Conservation (phyloP, 2,113 vertebrate genomes). For the Anolis carolinensis region DNA sequence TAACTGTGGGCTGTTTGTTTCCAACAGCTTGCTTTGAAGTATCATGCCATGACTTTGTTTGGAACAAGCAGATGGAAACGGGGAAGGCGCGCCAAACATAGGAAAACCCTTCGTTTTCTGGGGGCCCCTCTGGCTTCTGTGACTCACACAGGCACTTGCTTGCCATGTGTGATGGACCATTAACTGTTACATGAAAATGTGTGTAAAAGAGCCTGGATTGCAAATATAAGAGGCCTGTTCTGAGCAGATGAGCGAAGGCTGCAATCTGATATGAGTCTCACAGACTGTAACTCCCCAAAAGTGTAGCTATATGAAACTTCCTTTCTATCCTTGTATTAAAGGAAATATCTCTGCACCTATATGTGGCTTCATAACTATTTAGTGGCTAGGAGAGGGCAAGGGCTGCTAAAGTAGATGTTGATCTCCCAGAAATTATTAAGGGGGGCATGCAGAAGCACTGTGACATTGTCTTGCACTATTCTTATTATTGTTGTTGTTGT, state of each 20-base stretch:
- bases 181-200: not conserved
- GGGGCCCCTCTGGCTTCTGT: not conserved
- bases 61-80: conserved; percentile 35
- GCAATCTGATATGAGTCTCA: too few relatives aligned
- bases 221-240: not conserved
- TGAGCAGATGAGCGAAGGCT: not conserved
- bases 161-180: not conserved
- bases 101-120: not conserved
- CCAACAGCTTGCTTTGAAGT: conserved; percentile 63
- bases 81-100: conserved; percentile 13
- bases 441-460: too few relatives aligned
- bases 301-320: too few relatives aligned
- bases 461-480: too few relatives aligned
- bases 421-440: too few relatives aligned
- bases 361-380: too few relatives aligned
- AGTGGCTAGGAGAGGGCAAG: too few relatives aligned
- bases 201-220: not conserved
- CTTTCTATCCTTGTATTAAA: too few relatives aligned
- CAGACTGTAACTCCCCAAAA: too few relatives aligned
- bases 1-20: conserved; percentile 69
- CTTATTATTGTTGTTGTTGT: too few relatives aligned
- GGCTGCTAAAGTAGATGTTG: too few relatives aligned
- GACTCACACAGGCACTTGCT: not conserved
- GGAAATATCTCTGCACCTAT: too few relatives aligned
- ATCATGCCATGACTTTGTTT: conserved; percentile 48